phyloP scores from a whole-genome alignment of 2,888 invertebrate genomes.

The Cheiracanthium punctorium region DNA sequence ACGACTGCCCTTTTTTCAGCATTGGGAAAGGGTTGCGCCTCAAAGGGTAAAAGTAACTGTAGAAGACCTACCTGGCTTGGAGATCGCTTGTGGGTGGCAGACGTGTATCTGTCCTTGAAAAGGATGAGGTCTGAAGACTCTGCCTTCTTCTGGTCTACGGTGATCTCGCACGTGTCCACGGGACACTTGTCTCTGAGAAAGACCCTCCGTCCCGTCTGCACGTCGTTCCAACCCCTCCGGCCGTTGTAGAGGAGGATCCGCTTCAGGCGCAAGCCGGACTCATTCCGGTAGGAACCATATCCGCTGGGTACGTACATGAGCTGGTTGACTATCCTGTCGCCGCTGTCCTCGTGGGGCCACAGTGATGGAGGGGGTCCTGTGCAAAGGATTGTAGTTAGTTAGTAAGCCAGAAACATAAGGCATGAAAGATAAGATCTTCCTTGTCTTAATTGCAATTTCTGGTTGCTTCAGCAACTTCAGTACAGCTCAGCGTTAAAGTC shows the following conservation, averaged over 20 bases:
- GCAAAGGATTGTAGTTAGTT: too few relatives aligned
- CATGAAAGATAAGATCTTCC: too few relatives aligned
- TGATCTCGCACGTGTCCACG: constrained; percentile 89
- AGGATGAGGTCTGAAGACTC: constrained; percentile 89
- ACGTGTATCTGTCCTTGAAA: constrained; percentile 82
- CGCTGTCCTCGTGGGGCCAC: constrained; percentile 86
- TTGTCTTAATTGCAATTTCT: too few relatives aligned
- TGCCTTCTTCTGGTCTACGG: constrained; percentile 84
- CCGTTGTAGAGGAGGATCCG: constrained; percentile 89
- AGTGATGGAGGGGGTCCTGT: constrained; percentile 75
- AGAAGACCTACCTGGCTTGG: constrained; percentile 71
- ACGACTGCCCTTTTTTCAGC: too few relatives aligned
- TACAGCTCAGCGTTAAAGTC: too few relatives aligned
- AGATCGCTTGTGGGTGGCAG: constrained; percentile 74
- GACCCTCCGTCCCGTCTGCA: constrained; percentile 81
- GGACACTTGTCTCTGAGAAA: constrained; percentile 87
- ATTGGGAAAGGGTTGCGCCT: too few relatives aligned
- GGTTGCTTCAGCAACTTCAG: too few relatives aligned
- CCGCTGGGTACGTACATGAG: constrained; percentile 86
- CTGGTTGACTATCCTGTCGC: constrained; percentile 88
- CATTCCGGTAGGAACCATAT: constrained; percentile 75
- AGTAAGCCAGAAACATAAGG: too few relatives aligned
- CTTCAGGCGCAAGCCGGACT: constrained; percentile 75
- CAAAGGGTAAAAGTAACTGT: too few relatives aligned
- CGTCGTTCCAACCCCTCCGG: constrained; percentile 83